Evolutionary conservation across 2,888 invertebrate species (phyloP).

Genomic region (Apotomis betuletana): DNA sequence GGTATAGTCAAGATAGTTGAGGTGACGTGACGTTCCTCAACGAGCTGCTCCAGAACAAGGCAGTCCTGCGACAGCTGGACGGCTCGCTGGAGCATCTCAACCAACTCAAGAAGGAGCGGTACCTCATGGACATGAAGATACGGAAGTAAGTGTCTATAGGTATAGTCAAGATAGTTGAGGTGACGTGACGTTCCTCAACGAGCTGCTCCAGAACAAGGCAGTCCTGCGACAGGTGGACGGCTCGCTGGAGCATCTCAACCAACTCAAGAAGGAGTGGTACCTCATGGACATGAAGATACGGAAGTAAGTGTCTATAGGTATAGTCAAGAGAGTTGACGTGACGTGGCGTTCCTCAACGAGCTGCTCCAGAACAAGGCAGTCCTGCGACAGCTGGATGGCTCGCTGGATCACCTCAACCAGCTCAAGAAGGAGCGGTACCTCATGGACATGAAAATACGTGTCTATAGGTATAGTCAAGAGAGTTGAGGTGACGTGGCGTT

Average conservation of each 20-base stretch:
- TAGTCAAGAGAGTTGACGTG: too few species aligned
- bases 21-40: constrained; percentile 90
- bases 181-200: constrained; percentile 92
- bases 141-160: constrained; percentile 87
- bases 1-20: too few species aligned
- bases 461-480: too few species aligned
- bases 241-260: too few species aligned
- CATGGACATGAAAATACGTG: constrained; percentile 94
- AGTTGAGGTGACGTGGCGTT: constrained; percentile 85
- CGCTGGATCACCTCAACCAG: constrained; percentile 92
- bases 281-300: too few species aligned
- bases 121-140: constrained; percentile 96
- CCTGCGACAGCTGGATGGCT: too few species aligned
- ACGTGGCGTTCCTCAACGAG: too few species aligned
- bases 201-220: constrained; percentile 95
- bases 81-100: constrained; percentile 93
- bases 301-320: too few species aligned
- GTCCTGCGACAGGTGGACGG: constrained; percentile 95
- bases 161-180: too few species aligned
- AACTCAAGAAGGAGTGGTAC: too few species aligned
- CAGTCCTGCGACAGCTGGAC: constrained; percentile 95
- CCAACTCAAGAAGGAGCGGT: constrained; percentile 94
- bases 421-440: constrained; percentile 96
- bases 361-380: too few species aligned
- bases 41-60: constrained; percentile 96